Evolutionary conservation across 1,140 invertebrate species (phyloP).

Genomic region (Drosophila nasuta): DNA sequence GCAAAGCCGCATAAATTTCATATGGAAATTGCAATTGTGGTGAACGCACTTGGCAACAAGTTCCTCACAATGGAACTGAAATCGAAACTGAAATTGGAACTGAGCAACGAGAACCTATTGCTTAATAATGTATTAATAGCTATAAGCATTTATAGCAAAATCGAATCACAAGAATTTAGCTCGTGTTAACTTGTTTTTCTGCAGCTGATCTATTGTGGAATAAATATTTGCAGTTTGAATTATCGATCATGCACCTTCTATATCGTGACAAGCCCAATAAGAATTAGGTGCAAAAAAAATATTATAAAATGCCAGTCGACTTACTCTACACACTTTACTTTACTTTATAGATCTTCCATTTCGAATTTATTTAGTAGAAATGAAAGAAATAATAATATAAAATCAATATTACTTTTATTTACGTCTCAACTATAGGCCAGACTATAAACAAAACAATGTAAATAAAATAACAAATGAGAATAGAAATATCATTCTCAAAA

Average conservation of each 20-base stretch:
- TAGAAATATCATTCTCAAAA: not conserved
- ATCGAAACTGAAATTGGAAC: constrained; percentile 7
- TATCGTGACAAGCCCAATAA: not conserved
- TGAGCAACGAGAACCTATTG: not conserved
- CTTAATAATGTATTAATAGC: not conserved
- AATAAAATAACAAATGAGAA: not conserved
- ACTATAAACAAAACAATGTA: too few relatives aligned
- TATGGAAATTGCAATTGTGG: constrained; percentile 62
- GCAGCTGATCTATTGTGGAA: not conserved
- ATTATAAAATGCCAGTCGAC: not conserved
- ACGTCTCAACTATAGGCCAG: not conserved
- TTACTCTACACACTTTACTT: too few relatives aligned
- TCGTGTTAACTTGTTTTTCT: not conserved
- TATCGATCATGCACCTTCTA: not conserved
- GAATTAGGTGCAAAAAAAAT: not conserved
- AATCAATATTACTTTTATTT: not conserved
- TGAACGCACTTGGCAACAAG: constrained; percentile 61
- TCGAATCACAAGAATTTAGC: not conserved
- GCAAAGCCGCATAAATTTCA: constrained; percentile 60
- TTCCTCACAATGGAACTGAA: constrained; percentile 1
- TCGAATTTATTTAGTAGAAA: too few relatives aligned
- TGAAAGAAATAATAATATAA: too few relatives aligned
- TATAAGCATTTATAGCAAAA: not conserved
- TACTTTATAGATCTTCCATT: too few relatives aligned
- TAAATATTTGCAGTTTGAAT: constrained; percentile 1